Base-by-base conservation (phyloP, 2,888 invertebrate species). In the Idaea dimidiata region DNA sequence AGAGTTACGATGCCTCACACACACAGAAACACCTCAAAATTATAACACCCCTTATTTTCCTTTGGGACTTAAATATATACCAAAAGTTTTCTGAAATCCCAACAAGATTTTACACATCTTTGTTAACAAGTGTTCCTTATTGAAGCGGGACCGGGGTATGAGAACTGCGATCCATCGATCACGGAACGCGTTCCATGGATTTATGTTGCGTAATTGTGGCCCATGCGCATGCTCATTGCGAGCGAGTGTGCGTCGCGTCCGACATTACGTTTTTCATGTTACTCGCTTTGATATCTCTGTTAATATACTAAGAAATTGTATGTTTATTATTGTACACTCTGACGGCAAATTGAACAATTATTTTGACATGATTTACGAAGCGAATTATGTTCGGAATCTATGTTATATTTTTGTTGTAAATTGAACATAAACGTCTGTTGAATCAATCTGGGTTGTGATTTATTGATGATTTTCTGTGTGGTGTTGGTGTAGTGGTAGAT, bases 201-300 rank as follows among this genome's bases (percentile, higher is more conserved):
- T 89, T 89, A 89, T 89, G 88, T 87, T 84, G 83, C 85, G 86
- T 88, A 89, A 89, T 88, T 88, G 84, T 83, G 84, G 70, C 75
- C 73, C 71, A 72, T 71, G 76, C 74, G 24, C 24, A 24, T 71
- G 76, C 74, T 1, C 24, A 24, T 24, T 24, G 24, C 24, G 73
- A 70, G 64, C 70, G 75, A 66, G 68, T 59, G 58, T 75, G 74
- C 76, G 75, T 76, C 72, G 74, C 76, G 75, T 76, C 72, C 76
- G 69, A 77, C 78, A 81, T 84, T 83, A 82, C 81, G 82, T 82
- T 83, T 81, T 83, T 84, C 79, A 79, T 79, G 80, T 82, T 81
- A 80, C 84, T 83, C n/a, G 80, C 76, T 80, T 81, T 83, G 80
- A 84, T 85, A 83, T 85, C 83, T 83, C 76, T 81, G 81, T 82